Percentiles rank a stretch among this genome's conserved stretches.
Conservation (phyloP, 2,113 vertebrate species). For the Chaetodon trifascialis region DNA sequence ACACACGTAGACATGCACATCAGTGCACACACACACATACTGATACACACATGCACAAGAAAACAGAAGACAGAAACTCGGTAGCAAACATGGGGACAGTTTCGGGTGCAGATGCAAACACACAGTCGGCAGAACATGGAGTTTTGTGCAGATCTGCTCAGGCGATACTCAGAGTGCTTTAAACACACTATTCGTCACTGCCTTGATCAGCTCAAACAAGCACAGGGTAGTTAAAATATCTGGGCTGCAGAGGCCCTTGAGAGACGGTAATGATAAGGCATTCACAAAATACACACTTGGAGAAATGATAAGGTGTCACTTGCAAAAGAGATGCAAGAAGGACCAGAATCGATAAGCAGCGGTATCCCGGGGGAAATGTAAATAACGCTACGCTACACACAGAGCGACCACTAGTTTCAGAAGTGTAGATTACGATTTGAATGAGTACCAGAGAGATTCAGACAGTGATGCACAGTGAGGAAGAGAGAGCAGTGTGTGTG, state of each 20-base stretch:
- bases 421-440: slow-evolving; percentile 54
- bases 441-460: slow-evolving; percentile 40
- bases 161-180: slow-evolving; percentile 22
- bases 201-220: slow-evolving; percentile 52
- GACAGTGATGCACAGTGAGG: slow-evolving; percentile 7
- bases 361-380: slow-evolving; percentile 53
- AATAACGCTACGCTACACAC: slow-evolving; percentile 41
- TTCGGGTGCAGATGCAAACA: not conserved
- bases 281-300: slow-evolving; percentile 19
- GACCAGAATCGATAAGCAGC: slow-evolving; percentile 62
- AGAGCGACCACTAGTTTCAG: slow-evolving; percentile 38
- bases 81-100: not conserved
- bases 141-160: slow-evolving; percentile 1
- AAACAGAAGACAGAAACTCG: slow-evolving; percentile 7
- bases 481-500: not conserved
- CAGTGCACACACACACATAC: not conserved
- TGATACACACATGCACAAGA: not conserved
- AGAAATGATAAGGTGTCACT: slow-evolving; percentile 52
- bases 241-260: slow-evolving; percentile 54
- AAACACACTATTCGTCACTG: slow-evolving; percentile 12
- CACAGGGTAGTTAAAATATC: slow-evolving; percentile 65
- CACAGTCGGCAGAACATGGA: not conserved
- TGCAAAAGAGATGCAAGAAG: slow-evolving; percentile 37
- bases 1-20: not conserved
- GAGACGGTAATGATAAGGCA: slow-evolving; percentile 63